Evolutionary conservation across 2,113 vertebrate genomes (phyloP).

Genomic region (Hemichromis elongatus): DNA sequence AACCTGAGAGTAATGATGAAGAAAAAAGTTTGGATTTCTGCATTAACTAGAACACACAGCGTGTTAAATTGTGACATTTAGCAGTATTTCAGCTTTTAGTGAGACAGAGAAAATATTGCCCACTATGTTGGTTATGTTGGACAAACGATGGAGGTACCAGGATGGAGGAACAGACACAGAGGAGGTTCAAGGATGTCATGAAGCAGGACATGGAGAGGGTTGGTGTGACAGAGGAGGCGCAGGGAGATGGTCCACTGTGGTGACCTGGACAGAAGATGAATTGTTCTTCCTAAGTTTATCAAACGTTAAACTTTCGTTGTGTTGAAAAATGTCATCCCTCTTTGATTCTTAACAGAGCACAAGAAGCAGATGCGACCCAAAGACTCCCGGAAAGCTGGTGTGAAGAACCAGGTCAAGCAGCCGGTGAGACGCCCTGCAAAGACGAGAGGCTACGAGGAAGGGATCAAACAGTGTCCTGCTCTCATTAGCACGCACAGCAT

Average conservation of each 20-base stretch:
- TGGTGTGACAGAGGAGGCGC: background rate
- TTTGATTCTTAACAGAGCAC: background rate
- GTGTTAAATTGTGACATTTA: background rate
- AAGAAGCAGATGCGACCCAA: background rate
- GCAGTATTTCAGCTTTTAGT: background rate
- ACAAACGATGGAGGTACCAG: background rate
- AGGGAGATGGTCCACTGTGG: background rate
- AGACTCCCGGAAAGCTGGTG: accelerated
- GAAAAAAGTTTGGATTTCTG: background rate
- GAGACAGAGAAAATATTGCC: background rate
- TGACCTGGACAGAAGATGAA: background rate
- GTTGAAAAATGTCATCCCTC: background rate
- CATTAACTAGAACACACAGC: background rate
- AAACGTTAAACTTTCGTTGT: background rate
- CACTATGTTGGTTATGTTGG: background rate
- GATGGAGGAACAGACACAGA: background rate
- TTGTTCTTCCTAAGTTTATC: background rate
- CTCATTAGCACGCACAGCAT: slow-evolving; percentile 76
- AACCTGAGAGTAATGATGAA: accelerated
- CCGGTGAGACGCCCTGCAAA: background rate
- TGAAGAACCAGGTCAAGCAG: background rate
- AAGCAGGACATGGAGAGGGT: background rate
- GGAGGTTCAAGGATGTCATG: background rate
- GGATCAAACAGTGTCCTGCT: slow-evolving; percentile 66
- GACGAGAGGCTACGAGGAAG: accelerated